phyloP scores from a whole-genome alignment of 2,797 vertebrate genomes.

The Premnoplex brunnescens region DNA sequence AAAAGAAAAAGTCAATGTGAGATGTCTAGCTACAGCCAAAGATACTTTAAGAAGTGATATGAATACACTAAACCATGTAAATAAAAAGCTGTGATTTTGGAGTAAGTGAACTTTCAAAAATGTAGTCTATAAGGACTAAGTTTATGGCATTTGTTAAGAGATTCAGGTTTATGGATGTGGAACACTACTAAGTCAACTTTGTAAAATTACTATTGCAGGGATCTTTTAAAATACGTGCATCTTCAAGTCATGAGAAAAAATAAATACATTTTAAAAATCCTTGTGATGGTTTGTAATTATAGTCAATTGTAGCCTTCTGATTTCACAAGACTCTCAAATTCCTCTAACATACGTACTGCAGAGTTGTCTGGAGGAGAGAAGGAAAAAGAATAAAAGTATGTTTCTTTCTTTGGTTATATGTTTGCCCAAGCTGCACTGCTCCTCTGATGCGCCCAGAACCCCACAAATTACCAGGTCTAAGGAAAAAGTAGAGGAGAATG shows the following conservation, averaged over 20 bases:
- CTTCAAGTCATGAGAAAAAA: neutral
- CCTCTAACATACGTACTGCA: neutral
- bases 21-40: neutral
- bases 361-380: neutral
- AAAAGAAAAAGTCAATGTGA: neutral
- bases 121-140: neutral
- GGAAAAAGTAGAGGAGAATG: neutral
- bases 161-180: neutral
- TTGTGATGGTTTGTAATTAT: neutral
- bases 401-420: neutral
- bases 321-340: neutral
- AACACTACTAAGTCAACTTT: neutral
- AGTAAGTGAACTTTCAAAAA: slow-evolving; percentile 2
- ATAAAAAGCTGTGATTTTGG: neutral
- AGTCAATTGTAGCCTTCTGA: neutral
- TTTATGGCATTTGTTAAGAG: neutral
- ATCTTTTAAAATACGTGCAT: neutral
- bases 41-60: neutral
- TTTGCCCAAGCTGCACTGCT: neutral
- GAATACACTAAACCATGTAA: neutral
- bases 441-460: neutral
- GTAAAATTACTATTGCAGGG: neutral
- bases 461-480: neutral
- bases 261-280: neutral
- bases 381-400: neutral